A percentile compares a stretch with the other conserved stretches of the same genome.
Conservation (phyloP, 2,888 invertebrate species). For the Cataglyphis rosenhaueri region DNA sequence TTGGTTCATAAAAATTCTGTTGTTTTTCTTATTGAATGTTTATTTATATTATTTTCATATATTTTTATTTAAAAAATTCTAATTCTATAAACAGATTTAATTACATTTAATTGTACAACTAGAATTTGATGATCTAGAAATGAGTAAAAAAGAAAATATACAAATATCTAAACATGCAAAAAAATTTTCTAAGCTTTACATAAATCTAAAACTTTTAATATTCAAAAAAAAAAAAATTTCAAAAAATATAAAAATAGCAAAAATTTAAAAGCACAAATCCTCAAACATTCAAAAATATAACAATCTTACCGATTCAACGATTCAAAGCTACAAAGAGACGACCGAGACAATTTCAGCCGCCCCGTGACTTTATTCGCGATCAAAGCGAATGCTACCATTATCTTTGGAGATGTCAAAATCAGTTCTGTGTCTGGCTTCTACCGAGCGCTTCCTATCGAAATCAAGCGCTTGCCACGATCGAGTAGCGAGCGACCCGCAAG, state of each 20-base stretch:
- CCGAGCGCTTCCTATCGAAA: constrained; percentile 72
- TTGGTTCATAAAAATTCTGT: neutral
- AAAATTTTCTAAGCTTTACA: neutral
- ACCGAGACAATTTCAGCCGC: constrained; percentile 11
- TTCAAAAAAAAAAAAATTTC: neutral
- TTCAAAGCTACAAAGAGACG: constrained; percentile 19
- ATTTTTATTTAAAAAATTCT: neutral
- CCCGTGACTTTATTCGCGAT: constrained; percentile 26
- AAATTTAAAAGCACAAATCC: neutral
- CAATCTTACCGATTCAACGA: constrained; percentile 11
- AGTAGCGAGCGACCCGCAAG: constrained; percentile 69
- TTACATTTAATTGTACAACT: neutral
- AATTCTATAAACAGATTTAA: neutral
- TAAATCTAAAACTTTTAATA: neutral
- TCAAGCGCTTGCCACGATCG: constrained; percentile 74
- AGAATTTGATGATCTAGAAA: neutral
- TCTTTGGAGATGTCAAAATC: constrained; percentile 56
- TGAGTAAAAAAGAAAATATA: neutral
- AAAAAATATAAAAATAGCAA: neutral
- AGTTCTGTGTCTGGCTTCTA: constrained; percentile 56
- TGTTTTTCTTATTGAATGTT: neutral
- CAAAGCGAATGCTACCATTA: constrained; percentile 53
- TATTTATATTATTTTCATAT: neutral
- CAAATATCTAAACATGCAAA: neutral
- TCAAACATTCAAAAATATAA: neutral